Evolutionary conservation across 2,888 invertebrate genomes (phyloP).

Genomic region (Petrophora chlorosata): DNA sequence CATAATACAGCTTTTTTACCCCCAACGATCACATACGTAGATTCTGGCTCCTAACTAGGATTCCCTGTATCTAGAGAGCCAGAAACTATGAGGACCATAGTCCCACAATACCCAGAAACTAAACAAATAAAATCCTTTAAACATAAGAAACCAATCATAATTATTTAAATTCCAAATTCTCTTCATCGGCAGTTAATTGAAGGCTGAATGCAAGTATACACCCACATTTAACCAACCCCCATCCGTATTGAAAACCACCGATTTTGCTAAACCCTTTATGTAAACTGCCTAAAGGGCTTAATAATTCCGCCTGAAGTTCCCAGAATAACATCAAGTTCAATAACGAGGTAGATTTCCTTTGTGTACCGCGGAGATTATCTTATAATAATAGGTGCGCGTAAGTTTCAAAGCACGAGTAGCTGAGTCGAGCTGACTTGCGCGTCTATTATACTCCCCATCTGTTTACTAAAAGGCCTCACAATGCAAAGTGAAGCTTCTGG

Average conservation of each 20-base stretch:
- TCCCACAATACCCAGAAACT: too few relatives aligned
- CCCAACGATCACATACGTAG: too few relatives aligned
- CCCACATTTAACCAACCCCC: too few relatives aligned
- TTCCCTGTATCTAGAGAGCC: too few relatives aligned
- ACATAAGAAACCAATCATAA: too few relatives aligned
- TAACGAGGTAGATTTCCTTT: constrained; percentile 36
- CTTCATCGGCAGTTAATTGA: too few relatives aligned
- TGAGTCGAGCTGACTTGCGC: constrained; percentile 45
- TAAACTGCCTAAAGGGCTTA: constrained; percentile 16
- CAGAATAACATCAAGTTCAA: constrained; percentile 31
- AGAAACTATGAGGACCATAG: too few relatives aligned
- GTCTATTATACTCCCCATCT: constrained; percentile 48
- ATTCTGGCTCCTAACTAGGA: too few relatives aligned
- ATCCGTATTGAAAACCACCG: constrained; percentile 1
- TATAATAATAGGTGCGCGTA: constrained; percentile 39
- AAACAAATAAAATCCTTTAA: too few relatives aligned
- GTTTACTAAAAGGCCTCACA: constrained; percentile 54
- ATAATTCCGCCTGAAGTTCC: constrained; percentile 11
- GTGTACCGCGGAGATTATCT: constrained; percentile 35
- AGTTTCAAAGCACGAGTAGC: constrained; percentile 38
- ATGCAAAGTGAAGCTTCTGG: constrained; percentile 38
- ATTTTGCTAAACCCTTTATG: constrained; percentile 2
- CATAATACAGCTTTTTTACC: too few relatives aligned
- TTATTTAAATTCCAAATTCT: too few relatives aligned
- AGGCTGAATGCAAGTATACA: too few relatives aligned